phyloP scores from a whole-genome alignment of 30 jellyfish, hydroid and myxozoan genomes.

The Cassiopea andromeda region DNA sequence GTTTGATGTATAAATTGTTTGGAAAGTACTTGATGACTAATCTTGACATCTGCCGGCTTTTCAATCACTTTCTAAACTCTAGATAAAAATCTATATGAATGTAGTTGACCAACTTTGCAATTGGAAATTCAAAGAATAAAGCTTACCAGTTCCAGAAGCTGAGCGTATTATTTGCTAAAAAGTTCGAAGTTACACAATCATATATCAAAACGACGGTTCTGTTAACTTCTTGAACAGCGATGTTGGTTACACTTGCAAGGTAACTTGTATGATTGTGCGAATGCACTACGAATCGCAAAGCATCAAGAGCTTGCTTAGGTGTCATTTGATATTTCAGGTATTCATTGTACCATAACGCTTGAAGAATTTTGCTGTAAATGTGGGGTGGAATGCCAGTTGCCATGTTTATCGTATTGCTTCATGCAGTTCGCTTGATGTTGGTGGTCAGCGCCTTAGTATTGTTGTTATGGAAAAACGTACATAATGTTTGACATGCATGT shows the following conservation, averaged over 20 bases:
- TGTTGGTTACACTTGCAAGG: not conserved
- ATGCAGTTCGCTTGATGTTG: too few relatives aligned
- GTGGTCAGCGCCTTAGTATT: too few relatives aligned
- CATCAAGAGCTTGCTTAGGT: not conserved
- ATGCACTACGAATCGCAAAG: not conserved
- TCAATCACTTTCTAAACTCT: too few relatives aligned
- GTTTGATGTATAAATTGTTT: too few relatives aligned
- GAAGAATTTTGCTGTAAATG: not conserved
- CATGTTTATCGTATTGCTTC: too few relatives aligned
- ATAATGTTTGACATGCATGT: too few relatives aligned
- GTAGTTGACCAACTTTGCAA: too few relatives aligned
- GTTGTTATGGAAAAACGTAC: too few relatives aligned
- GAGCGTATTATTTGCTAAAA: not conserved
- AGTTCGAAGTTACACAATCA: not conserved
- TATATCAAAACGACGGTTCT: not conserved
- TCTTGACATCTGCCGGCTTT: too few relatives aligned
- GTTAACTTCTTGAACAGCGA: not conserved
- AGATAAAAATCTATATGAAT: too few relatives aligned
- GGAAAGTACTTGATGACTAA: too few relatives aligned
- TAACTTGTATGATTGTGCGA: not conserved
- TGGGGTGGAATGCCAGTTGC: not conserved
- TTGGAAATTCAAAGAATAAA: too few relatives aligned
- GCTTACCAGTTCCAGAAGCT: constrained; percentile 5
- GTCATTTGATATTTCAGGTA: not conserved
- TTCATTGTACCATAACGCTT: not conserved